A percentile compares a stretch with the other conserved stretches of the same genome.
phyloP scores from a whole-genome alignment of 2,797 vertebrate species.

The Neosilurus hyrtlii region DNA sequence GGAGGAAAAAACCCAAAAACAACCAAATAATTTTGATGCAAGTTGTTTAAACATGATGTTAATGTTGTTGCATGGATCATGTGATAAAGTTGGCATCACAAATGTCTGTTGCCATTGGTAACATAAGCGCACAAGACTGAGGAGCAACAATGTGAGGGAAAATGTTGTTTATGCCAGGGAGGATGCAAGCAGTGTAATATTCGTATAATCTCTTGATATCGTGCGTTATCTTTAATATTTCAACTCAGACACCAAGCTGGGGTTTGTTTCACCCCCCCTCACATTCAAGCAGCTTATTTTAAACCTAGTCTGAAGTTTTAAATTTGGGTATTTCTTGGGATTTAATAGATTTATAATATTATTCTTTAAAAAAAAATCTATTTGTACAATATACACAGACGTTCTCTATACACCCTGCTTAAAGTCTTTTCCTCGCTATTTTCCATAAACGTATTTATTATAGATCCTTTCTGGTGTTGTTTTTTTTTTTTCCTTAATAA shows the following conservation, averaged over 20 bases:
- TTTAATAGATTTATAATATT: conserved; percentile 55
- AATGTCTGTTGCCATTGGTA: background rate
- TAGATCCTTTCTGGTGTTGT: conserved; percentile 52
- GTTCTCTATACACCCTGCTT: conserved; percentile 73
- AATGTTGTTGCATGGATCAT: background rate
- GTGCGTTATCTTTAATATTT: conserved; percentile 50
- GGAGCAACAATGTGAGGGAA: background rate
- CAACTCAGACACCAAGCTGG: conserved; percentile 49
- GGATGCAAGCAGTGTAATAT: conserved; percentile 8
- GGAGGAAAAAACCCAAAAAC: background rate
- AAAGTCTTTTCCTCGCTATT: conserved; percentile 43
- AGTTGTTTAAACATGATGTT: conserved; percentile 3
- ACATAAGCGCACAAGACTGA: conserved; percentile 20
- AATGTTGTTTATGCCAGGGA: background rate
- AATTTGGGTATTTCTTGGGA: conserved; percentile 29
- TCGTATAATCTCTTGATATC: background rate
- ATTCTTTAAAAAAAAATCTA: conserved; percentile 64
- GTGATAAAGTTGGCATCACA: background rate
- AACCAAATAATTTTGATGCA: conserved; percentile 6
- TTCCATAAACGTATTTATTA: conserved; percentile 28
- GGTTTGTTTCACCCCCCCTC: conserved; percentile 51
- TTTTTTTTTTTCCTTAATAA: conserved; percentile 52
- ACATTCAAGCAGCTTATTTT: conserved; percentile 56
- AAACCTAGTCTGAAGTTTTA: conserved; percentile 47
- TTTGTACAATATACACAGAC: conserved; percentile 80